A percentile compares a stretch with the other conserved stretches of the same genome.
phyloP scores from a whole-genome alignment of 2,888 invertebrate species.

The Pristionchus fissidentatus region DNA sequence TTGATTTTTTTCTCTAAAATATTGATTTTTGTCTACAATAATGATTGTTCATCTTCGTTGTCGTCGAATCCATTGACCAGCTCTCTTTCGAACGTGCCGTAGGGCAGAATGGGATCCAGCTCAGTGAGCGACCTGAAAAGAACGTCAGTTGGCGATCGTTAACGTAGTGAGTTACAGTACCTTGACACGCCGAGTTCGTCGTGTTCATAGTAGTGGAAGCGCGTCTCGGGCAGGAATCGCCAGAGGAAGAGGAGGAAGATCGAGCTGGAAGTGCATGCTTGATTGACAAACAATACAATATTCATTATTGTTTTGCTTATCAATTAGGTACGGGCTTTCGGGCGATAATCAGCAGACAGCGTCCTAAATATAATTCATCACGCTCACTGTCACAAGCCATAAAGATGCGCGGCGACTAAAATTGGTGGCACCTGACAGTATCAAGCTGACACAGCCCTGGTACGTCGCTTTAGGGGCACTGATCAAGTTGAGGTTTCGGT shows the following conservation, averaged over 20 bases:
- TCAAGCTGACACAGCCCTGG: too few relatives aligned
- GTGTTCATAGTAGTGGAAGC: constrained; percentile 55
- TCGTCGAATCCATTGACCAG: constrained; percentile 26
- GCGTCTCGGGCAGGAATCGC: constrained; percentile 65
- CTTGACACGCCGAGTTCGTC: constrained; percentile 27
- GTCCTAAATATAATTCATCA: too few relatives aligned
- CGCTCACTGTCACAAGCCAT: too few relatives aligned
- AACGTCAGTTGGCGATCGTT: constrained; percentile 48
- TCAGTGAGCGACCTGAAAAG: constrained; percentile 37
- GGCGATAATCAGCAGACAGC: too few relatives aligned
- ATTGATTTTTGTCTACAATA: background rate
- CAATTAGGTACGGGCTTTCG: too few relatives aligned
- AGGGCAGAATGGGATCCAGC: constrained; percentile 22
- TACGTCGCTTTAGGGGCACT: too few relatives aligned
- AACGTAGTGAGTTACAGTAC: background rate
- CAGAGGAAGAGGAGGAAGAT: constrained; percentile 60
- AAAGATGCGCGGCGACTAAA: too few relatives aligned
- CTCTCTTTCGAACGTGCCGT: constrained; percentile 38
- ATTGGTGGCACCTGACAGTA: too few relatives aligned
- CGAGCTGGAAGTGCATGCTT: constrained; percentile 57
- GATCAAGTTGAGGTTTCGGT: too few relatives aligned
- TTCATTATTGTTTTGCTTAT: too few relatives aligned
- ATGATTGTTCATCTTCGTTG: constrained; percentile 20
- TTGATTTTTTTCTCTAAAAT: too few relatives aligned
- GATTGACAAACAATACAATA: too few relatives aligned